Conservation (phyloP, 2,888 invertebrate genomes). For the Hyppa rectilinea region DNA sequence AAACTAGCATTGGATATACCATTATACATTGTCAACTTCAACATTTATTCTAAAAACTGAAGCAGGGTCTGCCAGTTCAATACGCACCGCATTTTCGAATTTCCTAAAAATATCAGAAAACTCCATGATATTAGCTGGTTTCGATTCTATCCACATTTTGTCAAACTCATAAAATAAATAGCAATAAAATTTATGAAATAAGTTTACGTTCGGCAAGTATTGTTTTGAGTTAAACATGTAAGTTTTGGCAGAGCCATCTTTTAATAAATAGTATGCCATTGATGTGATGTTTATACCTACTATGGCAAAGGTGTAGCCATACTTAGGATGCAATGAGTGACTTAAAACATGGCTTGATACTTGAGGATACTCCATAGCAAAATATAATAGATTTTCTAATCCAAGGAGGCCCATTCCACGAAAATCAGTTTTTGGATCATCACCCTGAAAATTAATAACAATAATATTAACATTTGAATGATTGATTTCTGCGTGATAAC, state of each 20-base stretch:
- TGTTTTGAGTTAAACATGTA: slow-evolving; percentile 97
- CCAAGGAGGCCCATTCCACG: slow-evolving; percentile 99
- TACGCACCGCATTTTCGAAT: slow-evolving; percentile 94
- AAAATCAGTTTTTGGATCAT: slow-evolving; percentile 99
- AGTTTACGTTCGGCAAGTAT: slow-evolving; percentile 92
- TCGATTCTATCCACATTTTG: slow-evolving; percentile 97
- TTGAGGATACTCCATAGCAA: slow-evolving; percentile 95
- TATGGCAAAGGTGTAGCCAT: slow-evolving; percentile 97
- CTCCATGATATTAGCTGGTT: slow-evolving; percentile 98
- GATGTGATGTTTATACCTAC: slow-evolving; percentile 98
- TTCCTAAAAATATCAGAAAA: slow-evolving; percentile 96
- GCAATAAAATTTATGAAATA: slow-evolving; percentile 98
- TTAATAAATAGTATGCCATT: slow-evolving; percentile 95
- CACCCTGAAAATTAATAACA: slow-evolving; percentile 92
- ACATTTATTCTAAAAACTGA: slow-evolving; percentile 95
- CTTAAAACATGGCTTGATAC: slow-evolving; percentile 95
- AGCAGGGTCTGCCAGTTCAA: slow-evolving; percentile 92
- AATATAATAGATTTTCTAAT: slow-evolving; percentile 97
- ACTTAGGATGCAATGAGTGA: slow-evolving; percentile 96
- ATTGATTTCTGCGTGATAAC: background rate
- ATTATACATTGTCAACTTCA: slow-evolving; percentile 92
- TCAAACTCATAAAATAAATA: slow-evolving; percentile 98
- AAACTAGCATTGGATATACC: slow-evolving; percentile 18
- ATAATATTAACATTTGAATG: background rate
- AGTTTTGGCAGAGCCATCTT: slow-evolving; percentile 95